Evolutionary conservation across 2,113 vertebrate species (phyloP).

Genomic region (Tetrao urogallus): DNA sequence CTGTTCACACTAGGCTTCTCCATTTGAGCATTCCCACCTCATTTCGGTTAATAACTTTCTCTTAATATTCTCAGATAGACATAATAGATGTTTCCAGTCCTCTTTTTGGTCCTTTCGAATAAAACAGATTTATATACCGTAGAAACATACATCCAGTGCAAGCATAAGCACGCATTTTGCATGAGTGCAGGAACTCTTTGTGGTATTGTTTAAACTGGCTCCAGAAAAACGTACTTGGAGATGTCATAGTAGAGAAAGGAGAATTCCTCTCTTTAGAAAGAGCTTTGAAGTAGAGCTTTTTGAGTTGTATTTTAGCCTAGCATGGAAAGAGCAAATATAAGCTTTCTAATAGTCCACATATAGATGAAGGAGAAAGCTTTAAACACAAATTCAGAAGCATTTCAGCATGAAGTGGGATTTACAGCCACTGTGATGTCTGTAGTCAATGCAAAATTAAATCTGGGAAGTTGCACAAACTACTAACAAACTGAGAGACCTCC

Average conservation of each 20-base stretch:
- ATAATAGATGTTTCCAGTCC: neutral
- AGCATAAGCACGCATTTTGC: neutral
- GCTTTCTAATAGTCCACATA: neutral
- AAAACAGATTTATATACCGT: neutral
- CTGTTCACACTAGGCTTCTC: neutral
- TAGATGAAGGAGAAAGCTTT: neutral
- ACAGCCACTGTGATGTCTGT: neutral
- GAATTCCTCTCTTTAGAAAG: neutral
- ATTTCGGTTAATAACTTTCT: neutral
- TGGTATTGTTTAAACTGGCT: neutral
- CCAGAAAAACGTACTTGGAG: slow-evolving; percentile 1
- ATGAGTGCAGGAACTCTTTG: neutral
- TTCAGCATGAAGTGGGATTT: neutral
- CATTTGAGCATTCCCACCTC: neutral
- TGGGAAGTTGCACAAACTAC: neutral
- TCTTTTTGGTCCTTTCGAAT: neutral
- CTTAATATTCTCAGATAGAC: neutral
- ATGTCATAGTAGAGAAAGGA: neutral
- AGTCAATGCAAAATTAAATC: neutral
- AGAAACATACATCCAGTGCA: neutral
- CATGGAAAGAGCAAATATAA: neutral
- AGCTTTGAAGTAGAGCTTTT: neutral
- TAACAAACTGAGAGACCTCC: neutral
- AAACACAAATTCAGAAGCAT: slow-evolving; percentile 23
- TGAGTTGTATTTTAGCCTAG: neutral